Conservation (phyloP, 1,140 invertebrate genomes). For the Chrysomallon squamiferum region DNA sequence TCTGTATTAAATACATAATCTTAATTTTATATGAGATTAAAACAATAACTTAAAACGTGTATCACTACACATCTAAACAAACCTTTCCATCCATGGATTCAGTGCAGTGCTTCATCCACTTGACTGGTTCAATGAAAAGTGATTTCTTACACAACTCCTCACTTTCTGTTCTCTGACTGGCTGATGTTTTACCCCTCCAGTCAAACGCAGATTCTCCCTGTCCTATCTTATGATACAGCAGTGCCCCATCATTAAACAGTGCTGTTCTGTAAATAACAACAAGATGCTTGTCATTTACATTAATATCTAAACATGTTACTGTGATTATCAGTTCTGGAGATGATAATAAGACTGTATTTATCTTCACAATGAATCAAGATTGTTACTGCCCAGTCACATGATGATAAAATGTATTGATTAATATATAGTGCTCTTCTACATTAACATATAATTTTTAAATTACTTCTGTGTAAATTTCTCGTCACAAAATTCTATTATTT, state of each 20-base stretch:
- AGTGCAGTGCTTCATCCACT: slow-evolving; percentile 46
- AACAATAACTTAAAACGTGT: too few relatives aligned
- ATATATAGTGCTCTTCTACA: too few relatives aligned
- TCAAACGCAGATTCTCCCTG: slow-evolving; percentile 46
- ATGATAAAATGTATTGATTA: not conserved
- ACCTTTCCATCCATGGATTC: slow-evolving; percentile 45
- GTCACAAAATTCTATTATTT: too few relatives aligned
- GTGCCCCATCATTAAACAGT: slow-evolving; percentile 32
- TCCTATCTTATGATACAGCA: slow-evolving; percentile 36
- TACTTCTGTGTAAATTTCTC: too few relatives aligned
- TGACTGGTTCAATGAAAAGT: slow-evolving; percentile 48
- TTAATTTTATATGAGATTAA: too few relatives aligned
- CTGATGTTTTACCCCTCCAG: slow-evolving; percentile 39
- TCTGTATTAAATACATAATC: too few relatives aligned
- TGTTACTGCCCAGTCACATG: not conserved
- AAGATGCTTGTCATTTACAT: too few relatives aligned
- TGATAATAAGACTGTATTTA: too few relatives aligned
- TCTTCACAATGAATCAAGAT: not conserved
- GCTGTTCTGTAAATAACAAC: slow-evolving; percentile 32
- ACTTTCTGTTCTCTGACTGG: slow-evolving; percentile 19
- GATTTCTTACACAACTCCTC: slow-evolving; percentile 33
- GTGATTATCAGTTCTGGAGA: too few relatives aligned
- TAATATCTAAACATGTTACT: too few relatives aligned
- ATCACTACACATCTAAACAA: slow-evolving; percentile 2
- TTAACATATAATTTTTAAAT: too few relatives aligned